A percentile compares a stretch with the other conserved stretches of the same genome.
phyloP scores from a whole-genome alignment of 2,113 vertebrate genomes.

The Daphoenositta chrysoptera region DNA sequence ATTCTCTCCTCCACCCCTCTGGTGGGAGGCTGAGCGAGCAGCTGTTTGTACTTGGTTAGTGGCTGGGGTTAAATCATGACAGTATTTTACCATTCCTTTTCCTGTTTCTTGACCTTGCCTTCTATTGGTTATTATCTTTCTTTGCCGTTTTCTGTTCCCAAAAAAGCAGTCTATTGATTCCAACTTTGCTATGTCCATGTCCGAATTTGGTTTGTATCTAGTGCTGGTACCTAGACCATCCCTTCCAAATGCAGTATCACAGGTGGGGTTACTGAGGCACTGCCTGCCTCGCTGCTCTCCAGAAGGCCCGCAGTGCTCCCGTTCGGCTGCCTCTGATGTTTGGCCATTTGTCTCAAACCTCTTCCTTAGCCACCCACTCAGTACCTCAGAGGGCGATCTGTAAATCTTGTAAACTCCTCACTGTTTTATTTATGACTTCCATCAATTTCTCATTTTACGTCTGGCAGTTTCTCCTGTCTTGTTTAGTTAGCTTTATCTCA shows the following conservation, averaged over 20 bases:
- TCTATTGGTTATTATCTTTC: neutral
- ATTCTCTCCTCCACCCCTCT: neutral
- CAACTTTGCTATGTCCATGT: neutral
- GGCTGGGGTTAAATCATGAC: neutral
- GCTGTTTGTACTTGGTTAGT: neutral
- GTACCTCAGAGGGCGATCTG: neutral
- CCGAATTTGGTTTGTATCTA: neutral
- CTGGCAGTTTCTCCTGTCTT: neutral
- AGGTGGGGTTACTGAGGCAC: neutral
- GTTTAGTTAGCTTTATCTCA: neutral
- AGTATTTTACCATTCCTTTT: neutral
- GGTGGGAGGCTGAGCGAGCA: rapidly evolving
- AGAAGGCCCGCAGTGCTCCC: neutral
- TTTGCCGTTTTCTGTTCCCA: neutral
- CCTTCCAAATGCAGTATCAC: rapidly evolving
- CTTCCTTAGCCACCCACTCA: neutral
- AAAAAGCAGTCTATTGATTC: neutral
- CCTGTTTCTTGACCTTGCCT: neutral
- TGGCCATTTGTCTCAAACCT: neutral
- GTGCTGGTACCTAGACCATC: neutral
- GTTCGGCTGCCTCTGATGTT: neutral
- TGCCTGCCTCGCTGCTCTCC: neutral
- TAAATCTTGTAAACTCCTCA: neutral
- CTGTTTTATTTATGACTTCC: neutral
- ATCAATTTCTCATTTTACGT: rapidly evolving